Base-by-base conservation (phyloP, 2,888 invertebrate genomes). In the Drosophila siamana region DNA sequence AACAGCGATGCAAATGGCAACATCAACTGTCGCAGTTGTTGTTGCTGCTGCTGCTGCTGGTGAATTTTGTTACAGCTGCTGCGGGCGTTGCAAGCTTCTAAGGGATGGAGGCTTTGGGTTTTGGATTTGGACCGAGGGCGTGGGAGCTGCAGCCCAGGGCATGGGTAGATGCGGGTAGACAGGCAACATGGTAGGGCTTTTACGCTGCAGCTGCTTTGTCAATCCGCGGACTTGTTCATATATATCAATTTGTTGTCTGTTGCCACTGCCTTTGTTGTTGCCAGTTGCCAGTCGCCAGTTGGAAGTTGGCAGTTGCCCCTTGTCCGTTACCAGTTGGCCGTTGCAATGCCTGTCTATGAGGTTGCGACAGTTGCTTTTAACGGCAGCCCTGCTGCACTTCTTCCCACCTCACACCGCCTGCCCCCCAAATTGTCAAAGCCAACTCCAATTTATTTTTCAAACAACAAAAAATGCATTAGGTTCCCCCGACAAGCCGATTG, bases 211-310 rank as follows among this genome's bases (percentile, higher is more conserved):
- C 77, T 83, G 83, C 85, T 90, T 90, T 89, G 84, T 83, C 84
- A 84, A 84, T 78, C 75, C 74, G 73, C 71, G 78, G 78, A 83
- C 73, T 75, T 65, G 60, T 65, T 68, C 86, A 86, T 76, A 86
- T 82, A 88, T 86, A 88, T 88, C 84, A 83, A 83, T 83, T 88
- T 88, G 83, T 86, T 88, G 80, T 74, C 66, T 76, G 73, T 64
- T 73, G 47, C 30, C 70, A 62, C n/a, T 66, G 80, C 48, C 60
- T 50, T 56, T 70, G 33, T 33, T 74, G 76, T 67, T 74, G 66
- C 64, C 61, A 9, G 13, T 38, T 15, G 36, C 15, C 36, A 15
- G 36, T 36, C 5, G 13, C 13, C 36, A n/a, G 13, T 30, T 11
- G 30, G 3, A 9, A 54, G 55, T 59, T 57, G 44, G n/a, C 33